Conservation (phyloP, 1,140 invertebrate genomes). For the Calosoma granatense region DNA sequence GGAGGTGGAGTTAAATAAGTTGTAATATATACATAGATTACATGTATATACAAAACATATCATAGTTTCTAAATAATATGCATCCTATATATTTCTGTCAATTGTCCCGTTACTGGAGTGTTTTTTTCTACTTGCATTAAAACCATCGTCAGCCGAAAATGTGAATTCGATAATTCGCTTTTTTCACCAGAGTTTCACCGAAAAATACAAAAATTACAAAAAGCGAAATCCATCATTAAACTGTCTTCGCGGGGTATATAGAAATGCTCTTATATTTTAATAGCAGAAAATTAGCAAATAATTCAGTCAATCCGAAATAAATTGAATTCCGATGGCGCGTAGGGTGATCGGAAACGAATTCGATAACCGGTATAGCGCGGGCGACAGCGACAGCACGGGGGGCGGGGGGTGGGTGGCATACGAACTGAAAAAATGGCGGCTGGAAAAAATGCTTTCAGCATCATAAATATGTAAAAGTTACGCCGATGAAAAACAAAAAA, state of each 20-base stretch:
- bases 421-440: not conserved
- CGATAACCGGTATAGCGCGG: not conserved
- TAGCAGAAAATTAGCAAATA: conserved; percentile 7
- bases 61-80: too few species aligned
- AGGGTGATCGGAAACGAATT: not conserved
- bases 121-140: too few species aligned
- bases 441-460: conserved; percentile 7
- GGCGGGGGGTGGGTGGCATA: not conserved
- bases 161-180: not conserved
- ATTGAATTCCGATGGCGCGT: conserved; percentile 1
- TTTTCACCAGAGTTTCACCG: too few species aligned
- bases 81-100: too few species aligned
- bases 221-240: not conserved
- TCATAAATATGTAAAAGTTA: conserved; percentile 8
- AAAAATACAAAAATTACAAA: too few species aligned
- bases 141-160: not conserved
- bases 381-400: too few species aligned
- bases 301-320: conserved; percentile 4
- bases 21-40: too few species aligned
- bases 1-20: too few species aligned
- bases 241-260: not conserved
- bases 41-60: too few species aligned
- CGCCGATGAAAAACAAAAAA: not conserved
- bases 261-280: conserved; percentile 8
- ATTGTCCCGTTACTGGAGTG: too few species aligned